Conservation (phyloP, 1,140 invertebrate genomes). For the Aphaenogaster rudis region DNA sequence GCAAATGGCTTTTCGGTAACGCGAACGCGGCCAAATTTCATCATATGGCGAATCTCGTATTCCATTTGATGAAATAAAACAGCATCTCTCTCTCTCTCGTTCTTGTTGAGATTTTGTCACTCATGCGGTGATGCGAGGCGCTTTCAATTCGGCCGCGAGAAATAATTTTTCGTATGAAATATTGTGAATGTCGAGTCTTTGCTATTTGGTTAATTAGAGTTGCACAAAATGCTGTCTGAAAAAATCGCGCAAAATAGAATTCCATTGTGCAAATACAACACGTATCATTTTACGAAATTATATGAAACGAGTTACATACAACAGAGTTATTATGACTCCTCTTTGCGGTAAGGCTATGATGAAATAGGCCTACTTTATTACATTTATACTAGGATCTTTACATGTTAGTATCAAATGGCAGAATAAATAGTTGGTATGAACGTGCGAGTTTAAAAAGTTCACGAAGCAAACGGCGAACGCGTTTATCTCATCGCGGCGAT, state of each 20-base stretch:
- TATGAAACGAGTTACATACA: neutral
- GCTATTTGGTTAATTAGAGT: neutral
- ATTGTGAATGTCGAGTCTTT: neutral
- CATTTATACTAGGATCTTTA: conserved; percentile 1
- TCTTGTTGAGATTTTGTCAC: neutral
- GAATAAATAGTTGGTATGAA: neutral
- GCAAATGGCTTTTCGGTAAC: conserved; percentile 66
- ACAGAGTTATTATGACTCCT: neutral
- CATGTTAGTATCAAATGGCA: neutral
- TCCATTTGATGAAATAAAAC: conserved; percentile 20
- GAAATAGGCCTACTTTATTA: neutral
- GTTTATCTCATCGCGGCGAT: conserved; percentile 42
- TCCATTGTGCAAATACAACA: neutral
- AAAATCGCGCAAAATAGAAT: neutral
- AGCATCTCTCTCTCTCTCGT: neutral
- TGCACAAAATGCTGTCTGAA: neutral
- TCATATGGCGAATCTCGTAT: conserved; percentile 22
- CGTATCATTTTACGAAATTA: neutral
- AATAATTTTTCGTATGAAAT: conserved; percentile 5
- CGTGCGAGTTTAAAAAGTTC: neutral
- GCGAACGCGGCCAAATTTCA: conserved; percentile 70
- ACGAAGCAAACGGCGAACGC: neutral
- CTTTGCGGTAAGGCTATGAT: neutral
- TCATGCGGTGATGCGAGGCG: neutral
- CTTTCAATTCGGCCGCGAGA: neutral